Base-by-base conservation (phyloP, 2,888 invertebrate species). In the Caenorhabditis sulstoni region DNA sequence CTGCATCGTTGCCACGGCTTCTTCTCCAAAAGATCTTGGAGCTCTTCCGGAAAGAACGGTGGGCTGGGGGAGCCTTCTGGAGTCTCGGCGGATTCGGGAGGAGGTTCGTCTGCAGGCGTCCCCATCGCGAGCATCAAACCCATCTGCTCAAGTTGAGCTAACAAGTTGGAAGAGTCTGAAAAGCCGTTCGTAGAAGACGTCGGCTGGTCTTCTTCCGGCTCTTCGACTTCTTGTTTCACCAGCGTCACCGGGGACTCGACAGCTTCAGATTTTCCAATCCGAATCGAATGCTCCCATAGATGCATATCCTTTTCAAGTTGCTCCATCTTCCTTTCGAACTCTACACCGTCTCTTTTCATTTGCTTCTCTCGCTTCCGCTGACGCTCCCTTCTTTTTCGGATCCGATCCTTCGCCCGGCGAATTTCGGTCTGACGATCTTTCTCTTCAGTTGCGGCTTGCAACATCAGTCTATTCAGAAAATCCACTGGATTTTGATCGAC, bases 351-450 rank as follows among this genome's bases (percentile, higher is more conserved):
- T 9, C 20, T n/a, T n/a, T 37, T 53, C 62, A 62, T 8, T 16
- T 57, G 57, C 8, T 11, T 62, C 22, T 71, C 62, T 45, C 20
- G 55, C 14, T 71, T 75, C 35, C 74, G 35, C 41, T 67, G 65
- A 1, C 75, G 35, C 29, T 75, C 75, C 8, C 67, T 20, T 11
- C 67, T 45, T 20, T 75, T 75, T 20, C 75, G 47, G 29, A 75
- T 62, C 3, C 75, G 61, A 62, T 75, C 75, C 20, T 75, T 67
- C 23, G 62, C 75, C 1, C 75, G 35, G 18, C 67, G 55, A 20
- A 74, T 52, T 8, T 65, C 65, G 18, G 58, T 59, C 14, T 57
- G 61, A 9, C 62, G n/a, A 35, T 39, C 61, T 16, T 66, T 71
- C 18, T 62, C 71, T 8, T 55, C 61, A 29, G 3, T 55, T 0